Base-by-base conservation (phyloP, 1,140 invertebrate species). In the Tetranychus cinnabarinus region DNA sequence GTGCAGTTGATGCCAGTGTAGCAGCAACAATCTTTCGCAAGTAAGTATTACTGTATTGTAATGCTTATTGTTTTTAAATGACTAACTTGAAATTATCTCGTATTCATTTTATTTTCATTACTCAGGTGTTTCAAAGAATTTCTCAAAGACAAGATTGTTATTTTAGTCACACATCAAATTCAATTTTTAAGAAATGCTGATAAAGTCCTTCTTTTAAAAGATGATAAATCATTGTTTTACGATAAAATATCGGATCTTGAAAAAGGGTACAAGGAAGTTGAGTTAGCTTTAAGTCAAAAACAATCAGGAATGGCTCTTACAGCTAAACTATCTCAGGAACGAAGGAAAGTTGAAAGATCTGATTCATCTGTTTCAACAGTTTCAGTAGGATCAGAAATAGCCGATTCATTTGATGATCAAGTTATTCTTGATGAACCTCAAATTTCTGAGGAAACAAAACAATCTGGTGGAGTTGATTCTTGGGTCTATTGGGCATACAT, bases 171-270 rank as follows among this genome's bases (percentile, higher is more conserved):
- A 2, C 77, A 81, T 72, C 75, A 80, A 62, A 65, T 79, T 33
- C 75, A 81, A 70, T 67, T 70, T 37, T 73, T 90, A n/a, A 78
- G 80, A 67, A 77, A 78, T 34, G 84, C 82, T 0, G 79, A 84
- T 69, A 77, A 80, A 65, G 85, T 90, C 65, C 71, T 88, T 45
- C 79, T 86, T 3, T 70, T 89, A 65, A 80, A 84, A 68, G 79
- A 85, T 77, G 73, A 63, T 6, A 52, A 52, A 23, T 12, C 50
- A 8, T 8, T 8, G 7, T 52, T n/a, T 13, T 52, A n/a, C n/a
- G 23, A 52, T 23, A n/a, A 7, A 8, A 8, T 33, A 1, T 8
- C n/a, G 8, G 50, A 52, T 8, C 50, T 52, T 6, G 13, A 52
- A 52, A 23, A 13, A 52, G n/a, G 13, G 1, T 8, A 33, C 8